Percentiles rank a stretch among this genome's conserved stretches.
Evolutionary conservation across 2,888 invertebrate genomes (phyloP).

Genomic region (Amphipoea lucens): DNA sequence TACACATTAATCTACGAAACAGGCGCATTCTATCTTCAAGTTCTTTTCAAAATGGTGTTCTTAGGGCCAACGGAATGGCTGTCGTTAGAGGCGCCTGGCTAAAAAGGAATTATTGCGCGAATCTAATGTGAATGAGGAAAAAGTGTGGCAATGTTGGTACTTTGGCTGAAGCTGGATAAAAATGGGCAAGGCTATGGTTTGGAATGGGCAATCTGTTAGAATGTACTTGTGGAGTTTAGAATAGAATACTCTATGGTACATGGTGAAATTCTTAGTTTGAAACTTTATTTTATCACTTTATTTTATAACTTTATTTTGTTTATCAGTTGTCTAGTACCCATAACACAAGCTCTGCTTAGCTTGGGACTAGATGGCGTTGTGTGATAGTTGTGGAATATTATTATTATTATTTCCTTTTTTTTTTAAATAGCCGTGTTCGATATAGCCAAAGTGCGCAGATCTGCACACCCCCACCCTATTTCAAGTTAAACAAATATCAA

Average conservation of each 20-base stretch:
- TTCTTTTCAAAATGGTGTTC: slow-evolving; percentile 48
- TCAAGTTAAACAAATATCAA: no score
- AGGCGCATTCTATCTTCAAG: slow-evolving; percentile 41
- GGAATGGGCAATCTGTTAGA: slow-evolving; percentile 24
- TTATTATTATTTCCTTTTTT: no score
- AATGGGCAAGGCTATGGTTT: slow-evolving; percentile 39
- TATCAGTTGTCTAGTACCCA: no score
- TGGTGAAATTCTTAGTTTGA: background rate
- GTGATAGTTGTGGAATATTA: no score
- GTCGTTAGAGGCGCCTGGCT: slow-evolving; percentile 61
- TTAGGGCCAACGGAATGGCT: slow-evolving; percentile 43
- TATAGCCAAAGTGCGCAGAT: no score
- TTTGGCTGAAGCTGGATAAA: slow-evolving; percentile 34
- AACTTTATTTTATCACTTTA: no score
- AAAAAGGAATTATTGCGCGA: slow-evolving; percentile 64
- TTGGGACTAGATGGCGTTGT: no score
- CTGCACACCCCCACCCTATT: no score
- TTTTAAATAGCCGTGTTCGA: no score
- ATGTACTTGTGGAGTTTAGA: slow-evolving; percentile 1
- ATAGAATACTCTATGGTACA: background rate
- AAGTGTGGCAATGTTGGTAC: slow-evolving; percentile 36
- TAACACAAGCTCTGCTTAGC: no score
- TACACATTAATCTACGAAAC: slow-evolving; percentile 47
- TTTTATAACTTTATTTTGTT: no score
- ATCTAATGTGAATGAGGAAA: slow-evolving; percentile 60